Percentiles rank a stretch among this genome's conserved stretches.
phyloP scores from a whole-genome alignment of 1,140 invertebrate genomes.

The Aphidius gifuensis region DNA sequence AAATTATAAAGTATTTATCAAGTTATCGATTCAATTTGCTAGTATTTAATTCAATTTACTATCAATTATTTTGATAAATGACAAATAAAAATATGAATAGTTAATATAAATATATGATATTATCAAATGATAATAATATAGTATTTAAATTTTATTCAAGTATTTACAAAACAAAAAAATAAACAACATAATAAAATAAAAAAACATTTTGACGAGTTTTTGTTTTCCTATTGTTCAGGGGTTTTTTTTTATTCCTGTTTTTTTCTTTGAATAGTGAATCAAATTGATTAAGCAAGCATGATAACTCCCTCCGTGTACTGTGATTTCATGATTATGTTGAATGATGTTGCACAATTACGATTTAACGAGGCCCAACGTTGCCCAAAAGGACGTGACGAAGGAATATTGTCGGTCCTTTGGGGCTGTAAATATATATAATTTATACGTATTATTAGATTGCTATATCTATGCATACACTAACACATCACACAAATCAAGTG shows the following conservation, averaged over 20 bases:
- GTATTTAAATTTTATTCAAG: too few species aligned
- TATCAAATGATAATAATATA: too few species aligned
- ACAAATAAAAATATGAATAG: too few species aligned
- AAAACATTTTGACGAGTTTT: constrained; percentile 4
- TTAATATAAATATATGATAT: too few species aligned
- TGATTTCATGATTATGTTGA: constrained; percentile 30
- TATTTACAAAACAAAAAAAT: too few species aligned
- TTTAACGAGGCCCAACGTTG: constrained; percentile 29
- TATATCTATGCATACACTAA: too few species aligned
- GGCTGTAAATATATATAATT: neutral
- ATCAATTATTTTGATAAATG: too few species aligned
- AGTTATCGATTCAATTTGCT: too few species aligned
- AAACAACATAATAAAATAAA: neutral
- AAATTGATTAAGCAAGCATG: constrained; percentile 28
- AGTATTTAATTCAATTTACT: too few species aligned
- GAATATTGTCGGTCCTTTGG: constrained; percentile 19
- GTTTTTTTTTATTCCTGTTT: neutral
- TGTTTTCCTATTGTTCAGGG: neutral
- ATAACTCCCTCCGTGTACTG: constrained; percentile 24
- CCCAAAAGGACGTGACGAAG: constrained; percentile 31
- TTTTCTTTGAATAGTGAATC: constrained; percentile 25
- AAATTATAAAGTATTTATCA: too few species aligned
- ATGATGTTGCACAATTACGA: constrained; percentile 31
- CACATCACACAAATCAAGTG: too few species aligned
- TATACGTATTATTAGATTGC: too few species aligned